Conservation (phyloP, 2,113 vertebrate genomes). For the Amphiprion ocellaris region DNA sequence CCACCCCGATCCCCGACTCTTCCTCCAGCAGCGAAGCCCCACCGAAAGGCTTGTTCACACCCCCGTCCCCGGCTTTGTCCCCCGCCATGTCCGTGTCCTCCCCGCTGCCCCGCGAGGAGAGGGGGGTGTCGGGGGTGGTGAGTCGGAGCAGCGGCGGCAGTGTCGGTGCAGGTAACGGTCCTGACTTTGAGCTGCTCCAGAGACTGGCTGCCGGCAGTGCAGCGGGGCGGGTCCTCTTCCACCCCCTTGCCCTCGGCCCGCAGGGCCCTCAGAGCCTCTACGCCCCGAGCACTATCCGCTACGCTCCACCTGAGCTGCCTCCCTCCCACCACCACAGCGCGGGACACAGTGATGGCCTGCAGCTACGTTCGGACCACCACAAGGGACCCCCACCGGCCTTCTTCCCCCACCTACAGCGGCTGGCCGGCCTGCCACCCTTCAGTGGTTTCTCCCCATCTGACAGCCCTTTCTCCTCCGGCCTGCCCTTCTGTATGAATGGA, state of each 20-base stretch:
- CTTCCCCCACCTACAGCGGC: constrained; percentile 91
- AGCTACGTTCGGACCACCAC: constrained; percentile 81
- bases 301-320: constrained; percentile 89
- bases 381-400: constrained; percentile 84
- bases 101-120: constrained; percentile 82
- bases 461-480: constrained; percentile 81
- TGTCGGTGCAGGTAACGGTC: constrained; percentile 41
- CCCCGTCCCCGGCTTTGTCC: constrained; percentile 81
- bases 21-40: constrained; percentile 80
- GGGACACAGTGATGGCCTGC: constrained; percentile 77
- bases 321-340: constrained; percentile 74
- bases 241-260: constrained; percentile 85
- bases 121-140: constrained; percentile 55
- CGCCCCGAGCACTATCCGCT: constrained; percentile 90
- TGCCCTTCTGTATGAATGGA: constrained; percentile 88
- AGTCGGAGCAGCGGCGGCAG: constrained; percentile 57
- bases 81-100: constrained; percentile 83
- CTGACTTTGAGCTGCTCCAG: constrained; percentile 89
- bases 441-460: constrained; percentile 85
- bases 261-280: constrained; percentile 89
- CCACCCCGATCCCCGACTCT: constrained; percentile 83
- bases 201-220: constrained; percentile 86
- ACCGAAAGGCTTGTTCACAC: constrained; percentile 80
- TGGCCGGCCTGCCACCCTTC: constrained; percentile 86
- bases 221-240: constrained; percentile 87